Percentiles rank a stretch among this genome's conserved stretches.
These are phyloP conservation scores for Callopanchax toddi DNA, from an alignment of 2,113 vertebrate genomes.

Conservation along the genomic window DNA sequence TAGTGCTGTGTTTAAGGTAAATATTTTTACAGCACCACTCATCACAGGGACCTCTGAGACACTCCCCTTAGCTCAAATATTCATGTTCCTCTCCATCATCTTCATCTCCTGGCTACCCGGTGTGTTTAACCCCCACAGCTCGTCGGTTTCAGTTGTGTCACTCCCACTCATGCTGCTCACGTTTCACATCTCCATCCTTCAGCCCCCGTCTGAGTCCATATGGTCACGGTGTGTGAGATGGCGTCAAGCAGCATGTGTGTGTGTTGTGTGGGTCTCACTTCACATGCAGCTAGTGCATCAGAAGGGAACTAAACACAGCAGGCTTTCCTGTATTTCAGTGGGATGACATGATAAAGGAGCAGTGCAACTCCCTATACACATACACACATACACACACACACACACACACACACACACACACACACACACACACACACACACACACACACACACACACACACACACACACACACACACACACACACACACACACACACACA, in stretches of 20 bases:
- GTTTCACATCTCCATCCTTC: slow-evolving; percentile 16
- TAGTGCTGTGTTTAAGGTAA: slow-evolving; percentile 62
- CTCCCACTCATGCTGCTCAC: slow-evolving; percentile 26
- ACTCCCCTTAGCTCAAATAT: slow-evolving; percentile 62
- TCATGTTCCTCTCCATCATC: slow-evolving; percentile 41
- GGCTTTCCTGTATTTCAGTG: no score
- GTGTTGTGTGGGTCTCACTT: slow-evolving; percentile 22
- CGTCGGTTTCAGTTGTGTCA: slow-evolving; percentile 28
- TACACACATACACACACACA: no score
- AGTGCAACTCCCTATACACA: no score
- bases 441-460: no score
- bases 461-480: no score
- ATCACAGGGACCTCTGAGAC: slow-evolving; percentile 58
- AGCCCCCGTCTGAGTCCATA: slow-evolving; percentile 1
- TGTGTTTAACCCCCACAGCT: slow-evolving; percentile 52
- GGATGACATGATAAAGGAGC: no score
- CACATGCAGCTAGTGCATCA: slow-evolving; percentile 7
- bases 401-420: no score
- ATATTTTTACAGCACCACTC: slow-evolving; percentile 70
- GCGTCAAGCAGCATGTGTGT: neutral
- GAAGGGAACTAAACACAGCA: neutral
- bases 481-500: no score
- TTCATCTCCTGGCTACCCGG: slow-evolving; percentile 11
- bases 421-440: no score
- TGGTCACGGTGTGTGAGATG: neutral